These are phyloP conservation scores for Thalassarche chlororhynchos DNA, from an alignment of 2,113 vertebrate genomes.

Conservation along the genomic window DNA sequence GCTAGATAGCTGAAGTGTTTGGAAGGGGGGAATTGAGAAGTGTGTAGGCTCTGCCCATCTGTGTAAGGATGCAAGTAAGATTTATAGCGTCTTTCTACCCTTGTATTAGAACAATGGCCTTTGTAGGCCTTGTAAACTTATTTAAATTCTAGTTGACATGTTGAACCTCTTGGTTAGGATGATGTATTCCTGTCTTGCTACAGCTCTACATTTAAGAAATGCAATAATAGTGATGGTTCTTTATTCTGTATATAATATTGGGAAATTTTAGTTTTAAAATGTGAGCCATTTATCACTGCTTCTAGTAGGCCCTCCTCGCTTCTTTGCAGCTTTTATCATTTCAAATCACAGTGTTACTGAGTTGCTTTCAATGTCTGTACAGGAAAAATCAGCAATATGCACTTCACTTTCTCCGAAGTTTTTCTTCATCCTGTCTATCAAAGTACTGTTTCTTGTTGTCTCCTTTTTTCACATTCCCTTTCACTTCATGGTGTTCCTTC, in stretches of 20 bases:
- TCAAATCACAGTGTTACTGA: background rate
- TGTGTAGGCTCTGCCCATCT: background rate
- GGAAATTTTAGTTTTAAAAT: background rate
- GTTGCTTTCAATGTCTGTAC: constrained; percentile 1
- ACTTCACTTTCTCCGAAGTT: background rate
- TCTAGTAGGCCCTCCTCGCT: background rate
- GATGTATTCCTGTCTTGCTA: background rate
- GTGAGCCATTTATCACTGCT: background rate
- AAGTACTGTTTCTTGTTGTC: constrained; percentile 41
- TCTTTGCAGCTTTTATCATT: background rate
- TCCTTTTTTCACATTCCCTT: constrained; percentile 10
- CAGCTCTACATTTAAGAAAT: background rate
- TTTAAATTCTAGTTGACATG: background rate
- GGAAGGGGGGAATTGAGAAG: background rate
- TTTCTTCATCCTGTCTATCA: constrained; percentile 7
- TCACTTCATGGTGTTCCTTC: constrained; percentile 19
- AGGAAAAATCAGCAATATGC: background rate
- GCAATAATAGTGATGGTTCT: background rate
- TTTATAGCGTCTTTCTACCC: background rate
- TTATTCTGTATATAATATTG: background rate
- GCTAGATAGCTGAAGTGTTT: background rate
- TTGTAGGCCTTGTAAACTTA: background rate
- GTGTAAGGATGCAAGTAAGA: background rate
- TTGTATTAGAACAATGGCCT: background rate
- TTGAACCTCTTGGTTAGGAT: background rate